Conservation (phyloP, 1,140 invertebrate species). For the Drosophila willistoni region DNA sequence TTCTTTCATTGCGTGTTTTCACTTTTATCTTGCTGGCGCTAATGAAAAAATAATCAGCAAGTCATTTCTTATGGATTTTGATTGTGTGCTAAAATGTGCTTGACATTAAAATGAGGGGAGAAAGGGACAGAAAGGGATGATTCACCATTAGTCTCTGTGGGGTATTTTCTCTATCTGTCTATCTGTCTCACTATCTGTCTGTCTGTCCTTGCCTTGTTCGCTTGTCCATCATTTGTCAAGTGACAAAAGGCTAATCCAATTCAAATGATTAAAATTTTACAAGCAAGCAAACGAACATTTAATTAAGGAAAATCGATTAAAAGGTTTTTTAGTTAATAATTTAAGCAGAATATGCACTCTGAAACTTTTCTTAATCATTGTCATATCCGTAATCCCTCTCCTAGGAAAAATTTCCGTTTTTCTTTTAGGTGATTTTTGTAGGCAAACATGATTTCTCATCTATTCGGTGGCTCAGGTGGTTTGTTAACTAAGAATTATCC, state of each 20-base stretch:
- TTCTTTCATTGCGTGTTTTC: neutral
- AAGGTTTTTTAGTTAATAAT: neutral
- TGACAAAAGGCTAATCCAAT: constrained; percentile 33
- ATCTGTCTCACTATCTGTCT: neutral
- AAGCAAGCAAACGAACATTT: neutral
- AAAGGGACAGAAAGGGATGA: constrained; percentile 32
- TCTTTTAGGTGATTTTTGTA: no score
- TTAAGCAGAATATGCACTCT: neutral
- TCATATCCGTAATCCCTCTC: no score
- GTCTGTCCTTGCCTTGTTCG: neutral
- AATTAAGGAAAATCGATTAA: neutral
- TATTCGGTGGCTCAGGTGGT: no score
- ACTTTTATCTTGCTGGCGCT: constrained; percentile 37
- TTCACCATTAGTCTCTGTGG: constrained; percentile 33
- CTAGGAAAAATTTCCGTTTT: no score
- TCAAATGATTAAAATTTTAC: constrained; percentile 45
- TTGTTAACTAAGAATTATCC: no score
- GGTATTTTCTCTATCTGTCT: neutral
- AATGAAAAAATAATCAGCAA: constrained; percentile 79
- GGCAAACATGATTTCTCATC: no score
- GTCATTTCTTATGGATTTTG: constrained; percentile 77
- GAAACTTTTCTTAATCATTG: no score
- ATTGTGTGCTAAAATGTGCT: constrained; percentile 66
- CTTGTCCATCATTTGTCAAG: constrained; percentile 67
- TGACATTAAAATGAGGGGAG: neutral